Conservation (phyloP, 2,797 vertebrate species). For the Lagocephalus sceleratus region DNA sequence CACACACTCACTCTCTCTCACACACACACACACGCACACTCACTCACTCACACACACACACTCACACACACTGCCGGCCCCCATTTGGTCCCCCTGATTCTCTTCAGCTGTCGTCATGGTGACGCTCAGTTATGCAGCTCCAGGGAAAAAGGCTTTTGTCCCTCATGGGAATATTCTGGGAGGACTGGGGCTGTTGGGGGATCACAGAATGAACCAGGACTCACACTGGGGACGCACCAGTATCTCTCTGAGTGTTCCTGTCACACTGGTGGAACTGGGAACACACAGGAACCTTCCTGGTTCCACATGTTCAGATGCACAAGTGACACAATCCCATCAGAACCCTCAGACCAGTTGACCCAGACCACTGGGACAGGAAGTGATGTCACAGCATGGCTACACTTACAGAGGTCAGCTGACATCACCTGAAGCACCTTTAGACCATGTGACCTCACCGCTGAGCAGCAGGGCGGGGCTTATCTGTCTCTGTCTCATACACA, state of each 20-base stretch:
- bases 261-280: neutral
- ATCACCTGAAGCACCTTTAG: conserved; percentile 28
- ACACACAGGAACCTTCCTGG: no score
- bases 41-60: conserved; percentile 21
- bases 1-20: neutral
- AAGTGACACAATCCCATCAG: neutral
- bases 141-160: conserved; percentile 63
- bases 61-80: conserved; percentile 10
- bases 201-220: neutral
- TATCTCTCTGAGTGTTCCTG: no score
- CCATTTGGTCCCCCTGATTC: conserved; percentile 25
- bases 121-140: conserved; percentile 61
- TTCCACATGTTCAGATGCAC: no score
- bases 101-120: conserved; percentile 54
- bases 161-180: neutral
- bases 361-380: conserved; percentile 21
- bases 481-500: no score
- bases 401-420: conserved; percentile 12
- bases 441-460: neutral
- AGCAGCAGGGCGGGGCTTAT: no score
- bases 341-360: conserved; percentile 9
- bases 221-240: neutral
- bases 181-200: neutral
- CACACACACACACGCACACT: neutral
- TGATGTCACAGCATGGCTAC: conserved; percentile 6